Conservation (phyloP, 2,888 invertebrate genomes). For the Epirrhoe tristata region DNA sequence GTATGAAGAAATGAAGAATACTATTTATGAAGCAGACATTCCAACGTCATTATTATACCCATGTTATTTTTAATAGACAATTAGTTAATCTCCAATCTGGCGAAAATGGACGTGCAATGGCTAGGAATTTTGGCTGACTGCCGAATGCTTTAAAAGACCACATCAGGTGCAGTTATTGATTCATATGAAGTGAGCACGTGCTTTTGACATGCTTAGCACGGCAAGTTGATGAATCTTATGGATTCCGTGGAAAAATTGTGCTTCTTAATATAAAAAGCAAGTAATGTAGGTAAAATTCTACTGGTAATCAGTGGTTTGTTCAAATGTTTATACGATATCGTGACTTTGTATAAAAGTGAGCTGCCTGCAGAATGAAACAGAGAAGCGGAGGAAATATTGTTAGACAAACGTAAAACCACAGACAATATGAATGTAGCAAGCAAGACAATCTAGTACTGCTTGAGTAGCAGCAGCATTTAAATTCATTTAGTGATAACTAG, state of each 20-base stretch:
- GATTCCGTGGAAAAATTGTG: not conserved
- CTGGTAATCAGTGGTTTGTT: too few species aligned
- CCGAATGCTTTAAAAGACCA: constrained; percentile 28
- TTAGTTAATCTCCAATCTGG: constrained; percentile 23
- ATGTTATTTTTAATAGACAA: constrained; percentile 18
- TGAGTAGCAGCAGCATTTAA: constrained; percentile 4
- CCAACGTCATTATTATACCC: constrained; percentile 4
- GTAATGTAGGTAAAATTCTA: not conserved
- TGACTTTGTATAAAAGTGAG: too few species aligned
- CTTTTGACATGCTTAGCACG: not conserved
- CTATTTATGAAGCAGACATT: not conserved
- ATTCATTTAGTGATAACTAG: constrained; percentile 15
- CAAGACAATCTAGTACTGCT: not conserved
- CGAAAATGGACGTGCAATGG: constrained; percentile 26
- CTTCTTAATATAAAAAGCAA: not conserved
- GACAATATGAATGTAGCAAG: not conserved
- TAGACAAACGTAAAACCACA: not conserved
- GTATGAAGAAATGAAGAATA: too few species aligned
- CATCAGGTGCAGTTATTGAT: constrained; percentile 30
- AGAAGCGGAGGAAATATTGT: too few species aligned
- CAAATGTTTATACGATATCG: too few species aligned
- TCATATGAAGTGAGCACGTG: constrained; percentile 17
- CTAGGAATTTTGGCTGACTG: constrained; percentile 36
- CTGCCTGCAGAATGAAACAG: too few species aligned
- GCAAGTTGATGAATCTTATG: not conserved